These are phyloP conservation scores for Myotis brandtii DNA, from an alignment of 2,113 vertebrate genomes.

Conservation along the genomic window DNA sequence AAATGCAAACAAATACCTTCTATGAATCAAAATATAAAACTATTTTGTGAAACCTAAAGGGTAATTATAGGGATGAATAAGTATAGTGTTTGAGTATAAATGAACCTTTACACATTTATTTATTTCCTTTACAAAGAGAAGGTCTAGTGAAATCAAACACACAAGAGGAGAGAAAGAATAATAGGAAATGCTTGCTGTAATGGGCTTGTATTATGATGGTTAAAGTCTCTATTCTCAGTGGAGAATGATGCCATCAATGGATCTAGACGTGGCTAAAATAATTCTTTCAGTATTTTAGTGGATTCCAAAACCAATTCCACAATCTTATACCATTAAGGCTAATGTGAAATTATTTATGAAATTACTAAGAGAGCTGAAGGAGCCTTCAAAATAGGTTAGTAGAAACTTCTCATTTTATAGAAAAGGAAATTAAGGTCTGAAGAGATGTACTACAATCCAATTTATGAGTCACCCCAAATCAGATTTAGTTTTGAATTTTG, in stretches of 20 bases:
- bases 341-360: slow-evolving; percentile 41
- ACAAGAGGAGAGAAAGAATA: not conserved
- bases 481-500: slow-evolving; percentile 52
- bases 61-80: not conserved
- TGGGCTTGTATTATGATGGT: not conserved
- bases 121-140: slow-evolving; percentile 12
- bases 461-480: slow-evolving; percentile 54
- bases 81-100: not conserved
- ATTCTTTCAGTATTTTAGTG: slow-evolving; percentile 26
- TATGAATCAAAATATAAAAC: not conserved
- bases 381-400: slow-evolving; percentile 47
- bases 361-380: not conserved
- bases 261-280: not conserved
- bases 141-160: not conserved
- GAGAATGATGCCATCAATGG: not conserved
- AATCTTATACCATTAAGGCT: slow-evolving; percentile 4
- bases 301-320: slow-evolving; percentile 54
- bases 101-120: not conserved
- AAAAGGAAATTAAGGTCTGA: slow-evolving; percentile 51
- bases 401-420: slow-evolving; percentile 42
- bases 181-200: not conserved
- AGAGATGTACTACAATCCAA: not conserved
- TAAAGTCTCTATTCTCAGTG: not conserved
- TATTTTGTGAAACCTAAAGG: not conserved
- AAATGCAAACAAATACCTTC: not conserved